Percentiles rank a stretch among this genome's conserved stretches.
Conservation (phyloP, 2,113 vertebrate genomes). For the Calidris pugnax region DNA sequence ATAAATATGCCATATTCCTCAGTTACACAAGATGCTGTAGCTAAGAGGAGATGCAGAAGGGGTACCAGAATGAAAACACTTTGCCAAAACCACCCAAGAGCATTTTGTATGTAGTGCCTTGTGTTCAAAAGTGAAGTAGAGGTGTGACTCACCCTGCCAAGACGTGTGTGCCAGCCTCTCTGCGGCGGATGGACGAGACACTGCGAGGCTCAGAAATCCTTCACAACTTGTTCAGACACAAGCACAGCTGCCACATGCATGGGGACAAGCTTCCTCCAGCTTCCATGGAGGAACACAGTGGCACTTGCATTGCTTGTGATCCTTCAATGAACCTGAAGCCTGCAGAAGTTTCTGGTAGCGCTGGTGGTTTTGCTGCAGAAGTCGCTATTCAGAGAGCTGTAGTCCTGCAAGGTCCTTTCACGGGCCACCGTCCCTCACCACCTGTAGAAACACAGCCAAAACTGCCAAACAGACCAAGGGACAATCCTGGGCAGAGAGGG, state of each 20-base stretch:
- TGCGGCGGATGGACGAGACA: neutral
- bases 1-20: constrained; percentile 64
- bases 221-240: neutral
- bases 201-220: neutral
- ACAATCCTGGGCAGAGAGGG: neutral
- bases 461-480: neutral
- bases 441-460: neutral
- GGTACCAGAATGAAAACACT: neutral
- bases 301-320: neutral
- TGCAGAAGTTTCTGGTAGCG: neutral
- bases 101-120: constrained; percentile 16
- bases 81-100: neutral
- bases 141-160: constrained; percentile 16
- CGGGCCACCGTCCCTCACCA: too few relatives aligned
- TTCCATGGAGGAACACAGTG: neutral
- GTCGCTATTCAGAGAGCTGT: neutral
- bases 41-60: neutral
- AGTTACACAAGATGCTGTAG: constrained; percentile 47
- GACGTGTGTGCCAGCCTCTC: neutral
- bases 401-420: neutral
- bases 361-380: neutral
- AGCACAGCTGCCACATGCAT: neutral
- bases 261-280: neutral
- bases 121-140: neutral
- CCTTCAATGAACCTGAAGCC: neutral